Base-by-base conservation (phyloP, 2,113 vertebrate genomes). In the Sorex fumeus region DNA sequence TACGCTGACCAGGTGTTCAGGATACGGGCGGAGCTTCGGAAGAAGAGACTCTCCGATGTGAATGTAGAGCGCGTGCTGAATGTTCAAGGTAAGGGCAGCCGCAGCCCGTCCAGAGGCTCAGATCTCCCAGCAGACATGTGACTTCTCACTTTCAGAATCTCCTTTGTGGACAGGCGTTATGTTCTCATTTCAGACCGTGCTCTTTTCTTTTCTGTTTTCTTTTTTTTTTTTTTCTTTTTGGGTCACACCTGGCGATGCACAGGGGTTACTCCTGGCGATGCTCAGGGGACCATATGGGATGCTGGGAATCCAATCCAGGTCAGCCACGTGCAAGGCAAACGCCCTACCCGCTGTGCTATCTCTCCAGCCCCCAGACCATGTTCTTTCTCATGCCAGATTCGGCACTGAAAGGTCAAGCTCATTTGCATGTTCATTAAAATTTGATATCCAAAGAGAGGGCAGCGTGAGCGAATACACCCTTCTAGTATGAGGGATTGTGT, bases 1-100 rank as follows among this genome's bases (percentile, higher is more conserved):
- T 99, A 99, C 3, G 99, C 99, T 0, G 99, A 99, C 95, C 99
- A 99, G 89, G 99, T 99, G 91, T 99, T 99, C 95, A 98, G 99
- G 74, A 99, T 99, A 95, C 99, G 99, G 25, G 99, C 99, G 15
- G 99, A 99, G 75, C 99, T 99, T 47, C 98, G 99, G 77, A 99
- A 99, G 96, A 99, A 99, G 96, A 98, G 99, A n/a, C 98, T 99
- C 90, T 99, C 98, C 1, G 99, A 99, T 93, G 99, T 99, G 97
- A 99, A 99, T 91, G 99, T 99, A 82, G 99, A 99, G 97, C 98
- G 99, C 95, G 99, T 99, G 93, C 98, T 99, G 69, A 99, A 99
- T 66, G 99, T 99, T 92, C 99, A 99, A 98, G 99, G 99, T 99
- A 97, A 98, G 98, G 87, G n/a, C 50, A 16, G 30, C 36, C 79